phyloP scores from a whole-genome alignment of 2,797 vertebrate species.

The Spinus olivaceus region DNA sequence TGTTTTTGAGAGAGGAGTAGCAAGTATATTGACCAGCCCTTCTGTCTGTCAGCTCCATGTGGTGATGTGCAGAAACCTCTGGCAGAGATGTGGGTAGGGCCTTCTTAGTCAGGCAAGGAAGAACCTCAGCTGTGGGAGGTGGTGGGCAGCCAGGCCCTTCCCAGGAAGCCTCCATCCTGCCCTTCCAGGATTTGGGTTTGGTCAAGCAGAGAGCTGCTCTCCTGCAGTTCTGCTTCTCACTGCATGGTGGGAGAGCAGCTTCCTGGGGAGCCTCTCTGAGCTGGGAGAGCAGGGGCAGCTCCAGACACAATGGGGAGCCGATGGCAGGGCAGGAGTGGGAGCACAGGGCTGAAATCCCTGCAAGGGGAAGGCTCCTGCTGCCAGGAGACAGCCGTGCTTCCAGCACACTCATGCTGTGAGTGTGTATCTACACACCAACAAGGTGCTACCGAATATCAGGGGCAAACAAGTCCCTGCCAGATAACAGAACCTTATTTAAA shows the following conservation, averaged over 20 bases:
- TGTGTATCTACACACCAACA: fast-evolving
- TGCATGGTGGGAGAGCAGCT: not conserved
- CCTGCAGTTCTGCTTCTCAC: fast-evolving
- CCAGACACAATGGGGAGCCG: not conserved
- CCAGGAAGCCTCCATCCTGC: not conserved
- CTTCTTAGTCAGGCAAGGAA: fast-evolving
- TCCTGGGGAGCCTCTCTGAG: not conserved
- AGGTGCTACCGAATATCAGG: not conserved
- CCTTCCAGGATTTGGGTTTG: not conserved
- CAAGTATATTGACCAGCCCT: not conserved
- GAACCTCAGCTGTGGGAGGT: fast-evolving
- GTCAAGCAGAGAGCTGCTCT: not conserved
- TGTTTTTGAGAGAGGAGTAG: not conserved
- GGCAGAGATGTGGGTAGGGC: fast-evolving
- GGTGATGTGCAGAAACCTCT: not conserved
- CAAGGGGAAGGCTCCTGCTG: not conserved
- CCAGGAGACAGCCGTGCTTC: fast-evolving
- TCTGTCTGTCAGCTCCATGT: fast-evolving
- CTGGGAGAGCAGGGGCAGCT: slow-evolving; percentile 17
- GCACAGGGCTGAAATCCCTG: not conserved
- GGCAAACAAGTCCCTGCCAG: not conserved
- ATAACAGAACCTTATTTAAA: not conserved
- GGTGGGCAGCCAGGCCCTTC: not conserved
- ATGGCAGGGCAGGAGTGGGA: not conserved
- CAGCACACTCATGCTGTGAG: fast-evolving